These are phyloP conservation scores for Andricus curvator DNA, from an alignment of 2,888 invertebrate species.

Conservation along the genomic window DNA sequence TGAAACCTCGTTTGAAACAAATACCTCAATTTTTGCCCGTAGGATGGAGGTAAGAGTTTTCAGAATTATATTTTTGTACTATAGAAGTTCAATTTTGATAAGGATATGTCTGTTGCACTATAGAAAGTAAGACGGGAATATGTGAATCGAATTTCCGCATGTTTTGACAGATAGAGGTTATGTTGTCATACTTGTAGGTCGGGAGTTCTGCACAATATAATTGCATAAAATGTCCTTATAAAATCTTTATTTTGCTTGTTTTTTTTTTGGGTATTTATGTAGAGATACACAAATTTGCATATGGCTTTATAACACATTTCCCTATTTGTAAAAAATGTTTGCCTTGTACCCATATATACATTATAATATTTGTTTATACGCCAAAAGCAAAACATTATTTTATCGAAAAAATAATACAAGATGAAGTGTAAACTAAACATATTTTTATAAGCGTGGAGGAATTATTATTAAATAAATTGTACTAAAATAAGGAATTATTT, in stretches of 20 bases:
- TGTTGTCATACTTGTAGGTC: neutral
- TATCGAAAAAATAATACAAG: no score
- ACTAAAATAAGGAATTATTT: no score
- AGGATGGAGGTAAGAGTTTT: constrained; percentile 83
- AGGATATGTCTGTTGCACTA: constrained; percentile 33
- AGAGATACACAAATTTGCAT: neutral
- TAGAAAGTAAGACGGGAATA: neutral
- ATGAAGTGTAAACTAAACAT: no score
- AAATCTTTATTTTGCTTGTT: no score
- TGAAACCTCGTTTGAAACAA: constrained; percentile 84
- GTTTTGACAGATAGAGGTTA: constrained; percentile 29
- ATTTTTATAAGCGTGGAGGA: no score
- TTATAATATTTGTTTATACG: no score
- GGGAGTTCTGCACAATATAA: no score
- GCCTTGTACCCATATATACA: no score
- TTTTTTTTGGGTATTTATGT: neutral
- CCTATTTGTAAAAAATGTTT: no score
- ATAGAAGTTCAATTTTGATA: neutral
- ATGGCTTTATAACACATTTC: neutral
- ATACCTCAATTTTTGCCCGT: constrained; percentile 86
- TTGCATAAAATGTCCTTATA: no score
- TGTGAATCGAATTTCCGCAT: neutral
- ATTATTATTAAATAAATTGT: no score
- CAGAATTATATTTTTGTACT: constrained; percentile 22
- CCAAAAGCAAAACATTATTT: no score